These are phyloP conservation scores for Propithecus deckenii DNA, from an alignment of 2,797 vertebrate genomes.

Conservation along the genomic window DNA sequence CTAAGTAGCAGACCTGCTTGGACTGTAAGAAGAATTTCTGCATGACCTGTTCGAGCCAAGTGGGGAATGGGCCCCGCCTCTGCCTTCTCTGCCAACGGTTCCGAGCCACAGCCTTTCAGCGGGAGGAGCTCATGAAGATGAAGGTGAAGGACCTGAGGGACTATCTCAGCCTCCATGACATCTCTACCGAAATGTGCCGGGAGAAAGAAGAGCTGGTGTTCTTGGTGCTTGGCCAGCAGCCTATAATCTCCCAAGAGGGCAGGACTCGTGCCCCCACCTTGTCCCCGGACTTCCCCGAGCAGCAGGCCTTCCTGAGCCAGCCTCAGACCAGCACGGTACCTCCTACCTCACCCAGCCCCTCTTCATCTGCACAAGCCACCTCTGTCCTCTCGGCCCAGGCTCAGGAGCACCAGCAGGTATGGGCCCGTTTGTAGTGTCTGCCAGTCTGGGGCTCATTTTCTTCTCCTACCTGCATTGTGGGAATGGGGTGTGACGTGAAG, in stretches of 20 bases:
- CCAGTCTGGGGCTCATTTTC: rapidly evolving
- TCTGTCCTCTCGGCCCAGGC: slow-evolving; percentile 57
- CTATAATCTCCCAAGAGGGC: slow-evolving; percentile 80
- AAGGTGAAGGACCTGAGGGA: slow-evolving; percentile 96
- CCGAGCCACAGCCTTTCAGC: slow-evolving; percentile 85
- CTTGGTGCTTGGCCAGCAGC: slow-evolving; percentile 92
- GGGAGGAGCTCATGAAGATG: slow-evolving; percentile 88
- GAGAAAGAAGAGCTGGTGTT: slow-evolving; percentile 98
- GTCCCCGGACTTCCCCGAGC: slow-evolving; percentile 71
- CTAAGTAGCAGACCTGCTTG: slow-evolving; percentile 85
- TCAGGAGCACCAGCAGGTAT: slow-evolving; percentile 89
- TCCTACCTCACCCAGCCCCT: slow-evolving; percentile 78
- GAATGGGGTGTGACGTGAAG: neutral
- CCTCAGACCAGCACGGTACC: slow-evolving; percentile 59
- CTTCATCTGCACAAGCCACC: slow-evolving; percentile 71
- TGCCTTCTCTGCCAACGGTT: slow-evolving; percentile 87
- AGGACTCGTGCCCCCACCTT: slow-evolving; percentile 73
- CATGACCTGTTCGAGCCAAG: slow-evolving; percentile 78
- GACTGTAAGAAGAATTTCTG: slow-evolving; percentile 89
- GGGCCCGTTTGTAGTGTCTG: neutral
- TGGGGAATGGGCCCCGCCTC: slow-evolving; percentile 81
- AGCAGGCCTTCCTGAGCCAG: slow-evolving; percentile 79
- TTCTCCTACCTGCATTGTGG: rapidly evolving
- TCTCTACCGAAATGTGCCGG: slow-evolving; percentile 93
- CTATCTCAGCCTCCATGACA: slow-evolving; percentile 93